Evolutionary conservation across 1,140 invertebrate species (phyloP).

Genomic region (Dolichoris vasculosae): DNA sequence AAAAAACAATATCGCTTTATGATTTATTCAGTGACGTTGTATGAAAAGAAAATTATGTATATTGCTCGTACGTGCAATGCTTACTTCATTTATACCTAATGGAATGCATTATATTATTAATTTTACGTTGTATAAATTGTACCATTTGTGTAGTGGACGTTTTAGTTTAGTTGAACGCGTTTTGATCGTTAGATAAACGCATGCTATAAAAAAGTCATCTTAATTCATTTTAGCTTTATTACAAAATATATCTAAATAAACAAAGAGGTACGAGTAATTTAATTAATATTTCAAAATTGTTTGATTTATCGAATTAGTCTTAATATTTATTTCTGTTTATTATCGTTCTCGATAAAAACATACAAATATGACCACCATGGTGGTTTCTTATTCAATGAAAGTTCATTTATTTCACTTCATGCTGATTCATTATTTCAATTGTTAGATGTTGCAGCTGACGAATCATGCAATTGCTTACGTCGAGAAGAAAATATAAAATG

Average conservation of each 20-base stretch:
- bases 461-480: neutral
- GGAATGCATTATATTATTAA: neutral
- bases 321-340: neutral
- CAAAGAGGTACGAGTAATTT: neutral
- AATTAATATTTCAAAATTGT: neutral
- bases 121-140: neutral
- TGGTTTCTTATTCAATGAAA: slow-evolving; percentile 11
- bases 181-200: neutral
- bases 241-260: neutral
- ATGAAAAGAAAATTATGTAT: slow-evolving; percentile 9
- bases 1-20: neutral
- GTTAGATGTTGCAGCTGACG: neutral
- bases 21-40: neutral
- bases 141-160: neutral
- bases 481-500: neutral
- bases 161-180: neutral
- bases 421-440: slow-evolving; percentile 20
- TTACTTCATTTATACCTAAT: too few relatives aligned
- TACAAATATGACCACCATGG: neutral
- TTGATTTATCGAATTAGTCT: neutral
- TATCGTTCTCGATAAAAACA: neutral
- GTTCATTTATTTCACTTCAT: slow-evolving; percentile 2
- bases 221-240: neutral
- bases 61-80: too few relatives aligned
- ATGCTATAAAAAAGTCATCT: neutral